Evolutionary conservation across 2,888 invertebrate species (phyloP).

Genomic region (Troides helena): DNA sequence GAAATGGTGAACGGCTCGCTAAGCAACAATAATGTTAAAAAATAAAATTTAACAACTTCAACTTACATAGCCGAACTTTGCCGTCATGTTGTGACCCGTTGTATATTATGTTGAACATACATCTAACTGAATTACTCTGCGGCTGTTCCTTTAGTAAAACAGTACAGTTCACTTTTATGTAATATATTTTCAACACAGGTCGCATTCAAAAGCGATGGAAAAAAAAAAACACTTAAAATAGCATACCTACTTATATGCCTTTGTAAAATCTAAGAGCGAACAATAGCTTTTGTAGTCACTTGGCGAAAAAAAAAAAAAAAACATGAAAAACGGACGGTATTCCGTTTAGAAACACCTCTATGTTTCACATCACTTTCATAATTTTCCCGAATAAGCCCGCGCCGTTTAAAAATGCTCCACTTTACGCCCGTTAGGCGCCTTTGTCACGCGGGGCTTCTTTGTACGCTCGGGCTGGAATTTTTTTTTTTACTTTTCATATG

Average conservation of each 20-base stretch:
- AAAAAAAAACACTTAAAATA: conserved; percentile 67
- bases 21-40: conserved; percentile 20
- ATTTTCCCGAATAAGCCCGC: conserved; percentile 64
- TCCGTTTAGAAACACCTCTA: conserved; percentile 60
- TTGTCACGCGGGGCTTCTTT: conserved; percentile 54
- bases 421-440: conserved; percentile 50
- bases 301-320: conserved; percentile 47
- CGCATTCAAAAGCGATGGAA: conserved; percentile 56
- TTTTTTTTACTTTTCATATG: conserved; percentile 55
- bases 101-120: conserved; percentile 78
- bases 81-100: conserved; percentile 81
- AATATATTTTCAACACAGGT: conserved; percentile 71
- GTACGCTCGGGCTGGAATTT: conserved; percentile 44
- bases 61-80: conserved; percentile 81
- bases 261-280: conserved; percentile 57
- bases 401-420: conserved; percentile 61
- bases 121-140: conserved; percentile 77
- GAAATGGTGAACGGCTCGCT: conserved; percentile 32
- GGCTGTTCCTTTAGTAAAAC: conserved; percentile 70
- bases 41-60: conserved; percentile 21
- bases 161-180: conserved; percentile 75
- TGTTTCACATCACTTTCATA: conserved; percentile 75
- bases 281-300: conserved; percentile 76
- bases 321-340: conserved; percentile 57
- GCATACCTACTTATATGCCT: conserved; percentile 65